phyloP scores from a whole-genome alignment of 2,113 vertebrate species.

The Terrapene triunguis region DNA sequence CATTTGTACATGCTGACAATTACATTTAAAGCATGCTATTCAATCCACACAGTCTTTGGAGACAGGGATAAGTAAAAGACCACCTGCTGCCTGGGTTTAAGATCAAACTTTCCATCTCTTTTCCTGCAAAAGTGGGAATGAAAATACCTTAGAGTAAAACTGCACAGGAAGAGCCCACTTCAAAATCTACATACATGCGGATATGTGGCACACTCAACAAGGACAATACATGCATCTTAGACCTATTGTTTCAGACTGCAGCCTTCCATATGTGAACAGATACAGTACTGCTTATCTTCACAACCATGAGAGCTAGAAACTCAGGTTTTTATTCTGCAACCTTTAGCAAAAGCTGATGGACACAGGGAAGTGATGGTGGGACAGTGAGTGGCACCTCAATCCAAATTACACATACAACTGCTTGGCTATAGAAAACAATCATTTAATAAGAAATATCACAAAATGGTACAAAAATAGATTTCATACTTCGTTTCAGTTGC shows the following conservation, averaged over 20 bases:
- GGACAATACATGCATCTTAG: background rate
- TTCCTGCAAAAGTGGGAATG: background rate
- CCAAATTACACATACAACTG: background rate
- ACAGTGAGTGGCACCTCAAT: background rate
- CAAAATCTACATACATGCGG: accelerated
- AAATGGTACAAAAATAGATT: background rate
- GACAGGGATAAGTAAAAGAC: background rate
- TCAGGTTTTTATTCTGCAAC: background rate
- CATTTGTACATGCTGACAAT: background rate
- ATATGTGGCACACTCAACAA: background rate
- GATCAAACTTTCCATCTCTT: background rate
- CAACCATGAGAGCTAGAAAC: background rate
- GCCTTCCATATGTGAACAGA: background rate
- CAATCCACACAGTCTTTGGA: background rate
- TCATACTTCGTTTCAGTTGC: conserved; percentile 84
- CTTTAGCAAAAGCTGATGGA: background rate
- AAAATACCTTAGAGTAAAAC: background rate
- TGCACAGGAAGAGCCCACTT: background rate
- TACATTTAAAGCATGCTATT: background rate
- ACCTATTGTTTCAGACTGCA: background rate
- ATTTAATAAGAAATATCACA: background rate
- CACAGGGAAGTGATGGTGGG: background rate
- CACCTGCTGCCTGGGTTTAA: background rate
- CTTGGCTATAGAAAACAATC: background rate
- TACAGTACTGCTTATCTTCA: accelerated